Percentiles rank a stretch among this genome's conserved stretches.
phyloP scores from a whole-genome alignment of 2,113 vertebrate species.

The human (Homo sapiens) region GRCh38 chr2:239240001-239240500 shows the following conservation, averaged over 20 bases:
- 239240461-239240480: background rate
- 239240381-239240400: slow-evolving; percentile 35
- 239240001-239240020: too few species aligned
- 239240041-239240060: fast-evolving
- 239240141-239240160: background rate
- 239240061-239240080: background rate
- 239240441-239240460: slow-evolving; percentile 43
- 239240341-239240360: background rate
- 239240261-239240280: background rate
- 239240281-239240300: background rate
- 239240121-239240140: background rate
- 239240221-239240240: background rate
- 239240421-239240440: slow-evolving; percentile 64
- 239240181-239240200: background rate
- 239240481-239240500: slow-evolving; percentile 65
- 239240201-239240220: background rate
- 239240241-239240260: background rate
- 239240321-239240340: fast-evolving
- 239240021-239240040: background rate
- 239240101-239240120: background rate
- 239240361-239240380: fast-evolving
- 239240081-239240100: fast-evolving
- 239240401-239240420: slow-evolving; percentile 18
- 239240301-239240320: background rate
- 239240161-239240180: background rate